These are phyloP conservation scores for Channa argus DNA, from an alignment of 2,113 vertebrate species.

Conservation along the genomic window DNA sequence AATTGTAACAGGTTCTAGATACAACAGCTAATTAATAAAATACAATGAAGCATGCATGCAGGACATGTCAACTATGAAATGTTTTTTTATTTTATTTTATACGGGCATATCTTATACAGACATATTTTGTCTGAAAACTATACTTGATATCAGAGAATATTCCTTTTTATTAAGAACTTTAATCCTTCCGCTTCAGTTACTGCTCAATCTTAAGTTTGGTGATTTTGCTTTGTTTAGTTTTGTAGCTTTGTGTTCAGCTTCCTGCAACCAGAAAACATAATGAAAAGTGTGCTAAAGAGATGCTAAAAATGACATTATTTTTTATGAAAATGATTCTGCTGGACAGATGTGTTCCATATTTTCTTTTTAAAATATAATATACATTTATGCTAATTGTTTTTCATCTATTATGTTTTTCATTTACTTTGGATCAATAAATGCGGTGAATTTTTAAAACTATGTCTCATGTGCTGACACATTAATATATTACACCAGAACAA, in stretches of 20 bases:
- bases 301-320: conserved; percentile 78
- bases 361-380: conserved; percentile 64
- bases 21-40: conserved; percentile 49
- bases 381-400: conserved; percentile 70
- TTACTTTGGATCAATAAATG: conserved; percentile 79
- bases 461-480: conserved; percentile 56
- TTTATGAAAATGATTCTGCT: conserved; percentile 91
- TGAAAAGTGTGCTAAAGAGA: conserved; percentile 30
- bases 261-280: conserved; percentile 21
- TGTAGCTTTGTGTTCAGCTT: conserved; percentile 54
- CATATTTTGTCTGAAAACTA: conserved; percentile 66
- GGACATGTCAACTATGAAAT: conserved; percentile 76
- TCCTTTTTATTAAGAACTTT: conserved; percentile 56
- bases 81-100: conserved; percentile 61
- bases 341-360: conserved; percentile 88
- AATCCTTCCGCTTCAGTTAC: conserved; percentile 52
- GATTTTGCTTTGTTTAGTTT: conserved; percentile 64
- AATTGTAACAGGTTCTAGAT: conserved; percentile 39
- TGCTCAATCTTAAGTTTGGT: conserved; percentile 39
- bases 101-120: conserved; percentile 45
- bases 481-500: no score
- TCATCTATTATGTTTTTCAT: conserved; percentile 67
- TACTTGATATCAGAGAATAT: conserved; percentile 79
- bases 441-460: conserved; percentile 72
- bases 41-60: conserved; percentile 76